Evolutionary conservation across 2,888 invertebrate genomes (phyloP), one percentile per base, ranked within the genome.

Genomic region (Caprella mutica): DNA sequence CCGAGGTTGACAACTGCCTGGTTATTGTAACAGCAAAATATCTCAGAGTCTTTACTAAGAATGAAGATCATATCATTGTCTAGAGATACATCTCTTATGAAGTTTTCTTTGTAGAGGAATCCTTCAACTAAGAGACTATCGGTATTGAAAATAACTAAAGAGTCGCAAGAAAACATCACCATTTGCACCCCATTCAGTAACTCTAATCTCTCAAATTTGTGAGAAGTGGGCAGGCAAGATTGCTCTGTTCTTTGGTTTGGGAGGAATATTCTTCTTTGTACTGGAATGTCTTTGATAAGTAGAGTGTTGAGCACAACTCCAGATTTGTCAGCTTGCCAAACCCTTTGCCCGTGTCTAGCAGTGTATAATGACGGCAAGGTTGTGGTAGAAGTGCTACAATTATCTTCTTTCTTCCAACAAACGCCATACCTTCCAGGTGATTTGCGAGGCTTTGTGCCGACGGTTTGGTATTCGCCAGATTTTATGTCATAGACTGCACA

Each of bases 361-460:
- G 88, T 85, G 74, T 82, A 86, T 54, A 86, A 77, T 53, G n/a
- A n/a, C n/a, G n/a, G n/a, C n/a, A n/a, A n/a, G n/a, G n/a, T n/a
- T n/a, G n/a, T n/a, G n/a, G n/a, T n/a, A n/a, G n/a, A n/a, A n/a
- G n/a, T n/a, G n/a, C n/a, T n/a, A n/a, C n/a, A n/a, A n/a, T n/a
- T n/a, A n/a, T n/a, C n/a, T n/a, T n/a, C n/a, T n/a, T n/a, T n/a
- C n/a, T n/a, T 44, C 61, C 61, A 63, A 4, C 48, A 26, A 38
- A 59, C 59, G 5, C 63, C 63, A 52, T 57, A 63, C 14, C 50
- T 23, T 2, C 63, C 63, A 4, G 26, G 21, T 1, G 50, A 53
- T 77, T 88, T 90, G 66, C 91, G 77, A 71, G 91, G 91, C 71
- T 86, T 85, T 70, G 84, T 85, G 39, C 91, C 92, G 61, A 92